A percentile compares a stretch with the other conserved stretches of the same genome.
These are phyloP conservation scores for Meriones psammophilus DNA, from an alignment of 2,797 vertebrate species.

Conservation along the genomic window DNA sequence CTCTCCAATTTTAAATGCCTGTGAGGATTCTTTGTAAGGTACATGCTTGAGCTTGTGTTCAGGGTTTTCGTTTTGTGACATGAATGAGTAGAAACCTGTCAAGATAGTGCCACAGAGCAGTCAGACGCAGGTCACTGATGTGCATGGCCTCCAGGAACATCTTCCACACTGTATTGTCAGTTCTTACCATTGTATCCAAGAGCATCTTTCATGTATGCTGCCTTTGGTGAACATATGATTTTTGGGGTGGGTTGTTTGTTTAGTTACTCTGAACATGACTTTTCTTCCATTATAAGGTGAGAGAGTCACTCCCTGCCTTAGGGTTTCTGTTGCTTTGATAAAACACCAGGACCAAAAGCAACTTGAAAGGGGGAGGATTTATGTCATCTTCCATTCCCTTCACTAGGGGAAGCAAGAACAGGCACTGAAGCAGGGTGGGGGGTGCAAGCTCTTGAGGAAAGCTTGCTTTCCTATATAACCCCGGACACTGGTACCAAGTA, in stretches of 20 bases:
- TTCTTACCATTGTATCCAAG: not conserved
- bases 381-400: not conserved
- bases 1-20: not conserved
- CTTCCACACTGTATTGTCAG: not conserved
- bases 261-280: not conserved
- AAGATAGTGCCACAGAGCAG: not conserved
- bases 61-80: not conserved
- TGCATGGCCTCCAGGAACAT: not conserved
- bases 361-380: not conserved
- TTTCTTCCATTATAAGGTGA: not conserved
- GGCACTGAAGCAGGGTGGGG: not conserved
- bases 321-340: not conserved
- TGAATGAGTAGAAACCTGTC: not conserved
- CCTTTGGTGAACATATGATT: not conserved
- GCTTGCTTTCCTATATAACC: not conserved
- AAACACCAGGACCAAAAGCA: not conserved
- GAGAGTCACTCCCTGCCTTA: constrained; percentile 13
- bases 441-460: too few relatives aligned
- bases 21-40: not conserved
- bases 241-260: not conserved
- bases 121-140: not conserved
- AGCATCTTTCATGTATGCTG: not conserved
- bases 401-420: not conserved
- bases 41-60: not conserved
- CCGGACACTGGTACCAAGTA: not conserved